These are phyloP conservation scores for Nannoperca obscura DNA, from an alignment of 2,797 vertebrate species.

Conservation along the genomic window DNA sequence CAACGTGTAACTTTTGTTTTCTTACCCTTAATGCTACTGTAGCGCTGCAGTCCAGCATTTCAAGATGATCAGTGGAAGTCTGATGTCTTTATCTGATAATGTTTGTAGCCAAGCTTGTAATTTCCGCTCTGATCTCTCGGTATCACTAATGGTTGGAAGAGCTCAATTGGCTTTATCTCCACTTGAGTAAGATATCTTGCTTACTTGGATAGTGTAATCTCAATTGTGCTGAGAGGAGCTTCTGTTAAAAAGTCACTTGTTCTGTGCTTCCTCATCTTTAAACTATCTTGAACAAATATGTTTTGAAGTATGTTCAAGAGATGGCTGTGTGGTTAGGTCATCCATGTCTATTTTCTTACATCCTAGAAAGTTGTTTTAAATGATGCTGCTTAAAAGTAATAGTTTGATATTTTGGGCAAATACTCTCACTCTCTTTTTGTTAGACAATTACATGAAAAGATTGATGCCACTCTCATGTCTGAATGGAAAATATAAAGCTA, in stretches of 20 bases:
- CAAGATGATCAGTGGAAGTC: conserved; percentile 44
- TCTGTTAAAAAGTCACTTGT: conserved; percentile 9
- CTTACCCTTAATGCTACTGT: neutral
- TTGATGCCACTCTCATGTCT: neutral
- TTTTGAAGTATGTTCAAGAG: conserved; percentile 8
- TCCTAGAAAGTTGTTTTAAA: neutral
- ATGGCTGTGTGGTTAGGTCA: neutral
- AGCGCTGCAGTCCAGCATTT: conserved; percentile 1
- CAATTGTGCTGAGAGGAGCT: conserved; percentile 22
- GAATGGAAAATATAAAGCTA: neutral
- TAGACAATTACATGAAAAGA: neutral
- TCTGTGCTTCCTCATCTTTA: neutral
- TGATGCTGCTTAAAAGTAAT: neutral
- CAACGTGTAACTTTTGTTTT: neutral
- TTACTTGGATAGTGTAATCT: conserved; percentile 50
- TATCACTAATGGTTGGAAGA: conserved; percentile 59
- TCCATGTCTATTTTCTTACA: neutral
- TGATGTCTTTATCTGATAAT: conserved; percentile 68
- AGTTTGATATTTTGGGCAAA: neutral
- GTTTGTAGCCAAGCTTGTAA: conserved; percentile 69
- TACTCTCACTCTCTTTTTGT: neutral
- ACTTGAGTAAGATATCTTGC: conserved; percentile 48
- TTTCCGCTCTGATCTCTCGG: conserved; percentile 69
- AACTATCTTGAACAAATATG: neutral
- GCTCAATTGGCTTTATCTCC: conserved; percentile 59